phyloP scores from a whole-genome alignment of 1,140 invertebrate genomes.

The Stegodyphus mimosarum region DNA sequence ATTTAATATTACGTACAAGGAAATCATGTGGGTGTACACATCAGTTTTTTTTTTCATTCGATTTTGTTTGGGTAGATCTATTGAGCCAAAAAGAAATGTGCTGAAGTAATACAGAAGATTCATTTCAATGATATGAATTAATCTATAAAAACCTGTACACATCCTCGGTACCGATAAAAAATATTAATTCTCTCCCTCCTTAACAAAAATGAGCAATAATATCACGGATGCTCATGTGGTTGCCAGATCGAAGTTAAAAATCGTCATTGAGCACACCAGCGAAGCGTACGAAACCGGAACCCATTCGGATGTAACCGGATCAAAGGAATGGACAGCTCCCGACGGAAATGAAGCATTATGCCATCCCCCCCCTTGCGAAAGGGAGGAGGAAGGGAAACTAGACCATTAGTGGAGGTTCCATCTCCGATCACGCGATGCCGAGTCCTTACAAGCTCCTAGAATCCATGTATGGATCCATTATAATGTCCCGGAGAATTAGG shows the following conservation, averaged over 20 bases:
- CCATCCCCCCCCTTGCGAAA: not conserved
- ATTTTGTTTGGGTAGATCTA: no score
- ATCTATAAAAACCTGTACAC: no score
- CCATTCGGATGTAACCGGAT: conserved; percentile 33
- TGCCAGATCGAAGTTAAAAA: not conserved
- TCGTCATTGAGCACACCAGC: not conserved
- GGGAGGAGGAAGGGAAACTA: not conserved
- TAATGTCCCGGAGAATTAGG: not conserved
- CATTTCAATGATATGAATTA: no score
- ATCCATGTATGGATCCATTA: no score
- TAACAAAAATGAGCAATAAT: no score
- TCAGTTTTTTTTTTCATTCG: no score
- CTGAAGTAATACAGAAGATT: no score
- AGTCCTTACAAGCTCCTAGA: not conserved
- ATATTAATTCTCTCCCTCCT: no score
- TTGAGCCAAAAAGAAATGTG: no score
- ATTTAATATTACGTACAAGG: no score
- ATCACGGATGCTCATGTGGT: not conserved
- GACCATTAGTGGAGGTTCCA: not conserved
- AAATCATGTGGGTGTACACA: no score
- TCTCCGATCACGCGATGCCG: not conserved
- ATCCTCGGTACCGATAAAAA: no score
- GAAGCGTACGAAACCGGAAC: conserved; percentile 14
- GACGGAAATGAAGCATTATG: conserved; percentile 44
- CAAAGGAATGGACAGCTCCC: conserved; percentile 5